Percentiles rank a stretch among this genome's conserved stretches.
Conservation (phyloP, 2,888 invertebrate genomes). For the Dicyrtomina minuta region DNA sequence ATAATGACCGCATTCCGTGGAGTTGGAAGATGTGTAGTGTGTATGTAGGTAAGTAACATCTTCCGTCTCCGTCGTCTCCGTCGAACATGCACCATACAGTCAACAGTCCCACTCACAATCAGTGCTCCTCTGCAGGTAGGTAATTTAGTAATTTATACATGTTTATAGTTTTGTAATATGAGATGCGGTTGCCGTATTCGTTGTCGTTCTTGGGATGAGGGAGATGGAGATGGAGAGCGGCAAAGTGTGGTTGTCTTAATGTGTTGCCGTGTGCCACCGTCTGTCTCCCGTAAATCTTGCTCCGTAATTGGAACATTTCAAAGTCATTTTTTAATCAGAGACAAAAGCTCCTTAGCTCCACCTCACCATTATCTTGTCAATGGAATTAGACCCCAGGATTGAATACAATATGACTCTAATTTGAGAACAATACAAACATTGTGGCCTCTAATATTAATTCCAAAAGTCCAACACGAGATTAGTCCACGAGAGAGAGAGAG, state of each 20-base stretch:
- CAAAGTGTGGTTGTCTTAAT: conserved; percentile 1
- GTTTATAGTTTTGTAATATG: too few relatives aligned
- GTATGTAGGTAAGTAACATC: not conserved
- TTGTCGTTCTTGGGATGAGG: not conserved
- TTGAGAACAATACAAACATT: conserved; percentile 36
- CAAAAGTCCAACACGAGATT: not conserved
- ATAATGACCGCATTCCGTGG: conserved; percentile 4
- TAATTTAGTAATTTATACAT: too few relatives aligned
- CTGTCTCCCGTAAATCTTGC: conserved; percentile 4
- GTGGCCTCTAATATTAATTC: conserved; percentile 12
- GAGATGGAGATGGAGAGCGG: not conserved
- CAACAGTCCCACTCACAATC: too few relatives aligned
- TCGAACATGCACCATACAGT: too few relatives aligned
- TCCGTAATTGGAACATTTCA: conserved; percentile 22
- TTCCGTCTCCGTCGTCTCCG: too few relatives aligned
- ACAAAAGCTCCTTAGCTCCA: conserved; percentile 23
- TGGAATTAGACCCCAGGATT: conserved; percentile 27
- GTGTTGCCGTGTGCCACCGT: conserved; percentile 19
- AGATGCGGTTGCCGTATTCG: too few relatives aligned
- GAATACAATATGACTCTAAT: conserved; percentile 33
- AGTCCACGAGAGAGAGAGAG: not conserved
- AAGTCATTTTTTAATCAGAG: conserved; percentile 27
- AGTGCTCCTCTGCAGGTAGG: too few relatives aligned
- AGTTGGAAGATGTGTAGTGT: not conserved
- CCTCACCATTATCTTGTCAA: conserved; percentile 36